phyloP scores from a whole-genome alignment of 1,140 invertebrate species.

The Drosophila tropicalis region DNA sequence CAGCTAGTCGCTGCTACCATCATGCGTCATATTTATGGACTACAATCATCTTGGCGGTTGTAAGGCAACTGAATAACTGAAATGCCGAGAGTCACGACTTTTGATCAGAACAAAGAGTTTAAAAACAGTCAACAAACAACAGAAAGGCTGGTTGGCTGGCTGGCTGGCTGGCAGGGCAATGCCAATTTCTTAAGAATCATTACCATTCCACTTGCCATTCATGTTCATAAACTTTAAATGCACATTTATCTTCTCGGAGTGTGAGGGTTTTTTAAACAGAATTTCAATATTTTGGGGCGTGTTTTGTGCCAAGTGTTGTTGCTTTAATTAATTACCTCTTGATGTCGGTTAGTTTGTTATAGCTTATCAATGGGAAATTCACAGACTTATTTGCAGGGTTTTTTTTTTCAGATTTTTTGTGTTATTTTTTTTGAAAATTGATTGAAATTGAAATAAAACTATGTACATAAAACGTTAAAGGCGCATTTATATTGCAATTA shows the following conservation, averaged over 20 bases:
- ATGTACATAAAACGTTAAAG: not conserved
- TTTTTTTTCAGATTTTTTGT: not conserved
- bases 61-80: not conserved
- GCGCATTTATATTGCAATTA: not conserved
- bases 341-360: not conserved
- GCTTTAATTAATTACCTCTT: constrained; percentile 8
- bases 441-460: not conserved
- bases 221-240: constrained; percentile 50
- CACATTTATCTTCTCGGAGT: constrained; percentile 41
- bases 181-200: constrained; percentile 48
- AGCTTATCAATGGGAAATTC: constrained; percentile 16
- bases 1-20: not conserved
- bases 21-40: constrained; percentile 2
- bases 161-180: constrained; percentile 1
- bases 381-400: not conserved
- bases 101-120: constrained; percentile 2
- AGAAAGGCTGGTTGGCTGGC: not conserved
- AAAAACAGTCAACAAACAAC: not conserved
- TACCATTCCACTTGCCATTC: constrained; percentile 48
- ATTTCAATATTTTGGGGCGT: not conserved
- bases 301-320: not conserved
- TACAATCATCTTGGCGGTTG: not conserved
- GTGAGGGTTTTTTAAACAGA: not conserved
- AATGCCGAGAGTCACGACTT: constrained; percentile 48
- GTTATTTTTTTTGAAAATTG: not conserved